Conservation (phyloP, 2,888 invertebrate genomes). For the Zygaena filipendulae region DNA sequence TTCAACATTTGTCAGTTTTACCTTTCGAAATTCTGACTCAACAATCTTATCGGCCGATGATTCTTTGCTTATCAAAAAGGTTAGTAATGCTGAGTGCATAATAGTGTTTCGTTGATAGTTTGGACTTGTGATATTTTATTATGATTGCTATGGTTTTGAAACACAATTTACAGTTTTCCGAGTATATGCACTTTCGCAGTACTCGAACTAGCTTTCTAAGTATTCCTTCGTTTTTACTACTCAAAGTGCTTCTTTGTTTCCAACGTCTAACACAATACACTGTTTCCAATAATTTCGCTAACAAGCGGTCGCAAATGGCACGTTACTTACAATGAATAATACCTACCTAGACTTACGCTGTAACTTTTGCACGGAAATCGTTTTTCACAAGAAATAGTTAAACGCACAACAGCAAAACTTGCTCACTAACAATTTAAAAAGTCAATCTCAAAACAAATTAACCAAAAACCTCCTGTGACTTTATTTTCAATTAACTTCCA, state of each 20-base stretch:
- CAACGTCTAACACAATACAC: constrained; percentile 38
- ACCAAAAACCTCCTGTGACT: too few species aligned
- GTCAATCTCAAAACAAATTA: too few species aligned
- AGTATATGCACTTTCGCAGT: neutral
- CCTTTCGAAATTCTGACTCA: constrained; percentile 18
- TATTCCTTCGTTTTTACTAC: constrained; percentile 46
- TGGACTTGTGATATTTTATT: constrained; percentile 1
- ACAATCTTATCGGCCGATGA: constrained; percentile 33
- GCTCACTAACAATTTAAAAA: too few species aligned
- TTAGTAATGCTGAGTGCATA: constrained; percentile 12
- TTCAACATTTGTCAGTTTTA: constrained; percentile 22
- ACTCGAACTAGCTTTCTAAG: constrained; percentile 24
- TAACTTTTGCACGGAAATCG: constrained; percentile 24
- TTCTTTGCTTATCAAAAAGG: constrained; percentile 25
- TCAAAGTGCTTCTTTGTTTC: constrained; percentile 50
- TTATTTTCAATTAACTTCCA: too few species aligned
- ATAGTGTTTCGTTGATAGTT: constrained; percentile 5
- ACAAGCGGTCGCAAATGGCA: constrained; percentile 39
- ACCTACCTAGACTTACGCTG: too few species aligned
- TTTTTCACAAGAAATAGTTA: constrained; percentile 31
- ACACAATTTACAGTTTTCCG: too few species aligned
- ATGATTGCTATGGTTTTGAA: constrained; percentile 4
- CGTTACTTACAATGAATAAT: constrained; percentile 33
- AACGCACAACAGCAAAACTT: too few species aligned
- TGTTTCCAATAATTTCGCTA: constrained; percentile 52